These are phyloP conservation scores for Micropoecilia bifurca DNA, from an alignment of 2,797 vertebrate genomes.

Conservation along the genomic window DNA sequence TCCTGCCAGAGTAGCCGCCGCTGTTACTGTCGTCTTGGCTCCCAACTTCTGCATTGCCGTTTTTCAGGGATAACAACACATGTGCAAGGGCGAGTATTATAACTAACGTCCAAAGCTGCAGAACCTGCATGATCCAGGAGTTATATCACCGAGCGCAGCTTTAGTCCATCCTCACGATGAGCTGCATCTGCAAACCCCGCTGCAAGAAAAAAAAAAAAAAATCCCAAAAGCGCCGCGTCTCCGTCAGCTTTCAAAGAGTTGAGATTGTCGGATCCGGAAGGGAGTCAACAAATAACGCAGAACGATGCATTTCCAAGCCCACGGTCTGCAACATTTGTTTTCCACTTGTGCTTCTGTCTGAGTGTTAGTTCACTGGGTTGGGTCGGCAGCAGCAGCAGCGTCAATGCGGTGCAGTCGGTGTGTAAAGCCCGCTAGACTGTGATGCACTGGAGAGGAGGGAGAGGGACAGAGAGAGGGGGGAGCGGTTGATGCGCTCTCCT, in stretches of 20 bases:
- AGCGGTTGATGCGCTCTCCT: conserved; percentile 42
- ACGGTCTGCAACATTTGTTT: conserved; percentile 14
- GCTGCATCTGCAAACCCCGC: conserved; percentile 29
- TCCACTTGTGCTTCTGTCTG: conserved; percentile 28
- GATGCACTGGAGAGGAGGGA: conserved; percentile 58
- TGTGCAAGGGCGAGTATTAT: conserved; percentile 64
- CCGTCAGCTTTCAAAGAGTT: conserved; percentile 51
- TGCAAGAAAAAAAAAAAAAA: conserved; percentile 58
- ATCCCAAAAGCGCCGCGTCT: conserved; percentile 28
- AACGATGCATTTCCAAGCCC: conserved; percentile 46
- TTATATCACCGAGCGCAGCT: conserved; percentile 42
- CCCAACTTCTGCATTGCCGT: conserved; percentile 56
- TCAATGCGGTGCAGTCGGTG: conserved; percentile 71
- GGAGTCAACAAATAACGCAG: not conserved
- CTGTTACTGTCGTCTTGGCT: conserved; percentile 47
- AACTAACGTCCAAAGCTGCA: conserved; percentile 70
- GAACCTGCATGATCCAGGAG: conserved; percentile 77
- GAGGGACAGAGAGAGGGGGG: conserved; percentile 44
- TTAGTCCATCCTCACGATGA: conserved; percentile 49
- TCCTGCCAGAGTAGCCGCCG: conserved; percentile 45
- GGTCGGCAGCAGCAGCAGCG: conserved; percentile 61
- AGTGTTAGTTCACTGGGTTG: conserved; percentile 60
- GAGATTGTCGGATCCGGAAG: conserved; percentile 33
- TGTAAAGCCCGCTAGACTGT: conserved; percentile 56
- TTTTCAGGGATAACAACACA: conserved; percentile 58